Percentiles rank a stretch among this genome's conserved stretches.
These are phyloP conservation scores for Zophobas morio DNA, from an alignment of 1,140 invertebrate genomes.

Conservation along the genomic window DNA sequence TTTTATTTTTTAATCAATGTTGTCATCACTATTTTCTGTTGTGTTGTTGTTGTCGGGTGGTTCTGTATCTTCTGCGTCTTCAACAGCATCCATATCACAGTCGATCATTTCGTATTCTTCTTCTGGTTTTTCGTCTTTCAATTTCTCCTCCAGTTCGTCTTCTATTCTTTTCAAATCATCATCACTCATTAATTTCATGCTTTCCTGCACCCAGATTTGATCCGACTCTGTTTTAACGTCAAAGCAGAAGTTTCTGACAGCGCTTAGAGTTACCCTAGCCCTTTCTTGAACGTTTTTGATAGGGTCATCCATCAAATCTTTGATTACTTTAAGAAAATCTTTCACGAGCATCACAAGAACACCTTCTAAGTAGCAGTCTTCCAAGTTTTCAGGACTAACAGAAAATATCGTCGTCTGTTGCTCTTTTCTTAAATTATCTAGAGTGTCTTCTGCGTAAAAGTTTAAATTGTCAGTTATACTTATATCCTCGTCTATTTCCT, in stretches of 20 bases:
- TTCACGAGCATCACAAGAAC: slow-evolving; percentile 47
- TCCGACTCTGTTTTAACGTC: slow-evolving; percentile 37
- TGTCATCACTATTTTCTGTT: slow-evolving; percentile 1
- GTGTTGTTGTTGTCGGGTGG: not conserved
- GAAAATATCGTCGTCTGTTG: slow-evolving; percentile 49
- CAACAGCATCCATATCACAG: slow-evolving; percentile 3
- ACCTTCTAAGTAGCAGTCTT: slow-evolving; percentile 52
- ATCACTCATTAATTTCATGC: not conserved
- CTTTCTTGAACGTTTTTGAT: slow-evolving; percentile 48
- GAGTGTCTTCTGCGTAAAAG: slow-evolving; percentile 57
- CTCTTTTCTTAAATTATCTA: slow-evolving; percentile 49
- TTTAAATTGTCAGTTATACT: slow-evolving; percentile 49
- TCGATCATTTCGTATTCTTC: slow-evolving; percentile 17
- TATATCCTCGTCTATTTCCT: slow-evolving; percentile 42
- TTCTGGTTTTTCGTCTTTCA: not conserved
- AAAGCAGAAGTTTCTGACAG: slow-evolving; percentile 41
- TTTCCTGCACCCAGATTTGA: slow-evolving; percentile 34
- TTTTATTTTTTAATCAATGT: not conserved
- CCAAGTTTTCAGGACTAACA: not conserved
- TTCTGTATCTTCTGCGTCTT: slow-evolving; percentile 45
- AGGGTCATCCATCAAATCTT: slow-evolving; percentile 45
- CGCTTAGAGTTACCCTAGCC: slow-evolving; percentile 29
- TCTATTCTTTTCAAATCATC: slow-evolving; percentile 30
- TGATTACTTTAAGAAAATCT: slow-evolving; percentile 46
- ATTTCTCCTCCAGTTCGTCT: slow-evolving; percentile 3